Percentiles rank a stretch among this genome's conserved stretches.
phyloP scores from a whole-genome alignment of 2,113 vertebrate genomes.

The Rattus rattus region DNA sequence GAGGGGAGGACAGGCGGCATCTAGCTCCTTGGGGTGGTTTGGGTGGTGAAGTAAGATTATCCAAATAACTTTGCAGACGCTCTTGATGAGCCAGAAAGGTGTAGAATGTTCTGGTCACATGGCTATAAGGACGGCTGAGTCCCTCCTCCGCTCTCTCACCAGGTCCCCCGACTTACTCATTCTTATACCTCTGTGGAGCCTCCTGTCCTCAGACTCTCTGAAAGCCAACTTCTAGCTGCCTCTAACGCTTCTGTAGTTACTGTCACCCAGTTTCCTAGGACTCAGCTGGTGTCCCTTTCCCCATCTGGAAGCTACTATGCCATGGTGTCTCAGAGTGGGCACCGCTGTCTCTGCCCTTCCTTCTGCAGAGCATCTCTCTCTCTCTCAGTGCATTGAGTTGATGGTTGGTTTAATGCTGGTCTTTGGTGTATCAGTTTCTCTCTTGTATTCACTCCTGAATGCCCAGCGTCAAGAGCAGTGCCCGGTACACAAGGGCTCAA shows the following conservation, averaged over 20 bases:
- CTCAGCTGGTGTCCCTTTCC: background rate
- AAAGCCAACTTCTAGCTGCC: background rate
- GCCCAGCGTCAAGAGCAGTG: background rate
- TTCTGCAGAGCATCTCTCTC: background rate
- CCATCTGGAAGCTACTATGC: rapidly evolving
- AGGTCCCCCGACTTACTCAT: rapidly evolving
- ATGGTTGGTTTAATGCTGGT: background rate
- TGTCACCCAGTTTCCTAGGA: background rate
- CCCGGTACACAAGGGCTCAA: background rate
- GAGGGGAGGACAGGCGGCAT: rapidly evolving
- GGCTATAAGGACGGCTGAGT: rapidly evolving
- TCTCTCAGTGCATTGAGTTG: background rate
- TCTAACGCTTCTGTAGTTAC: rapidly evolving
- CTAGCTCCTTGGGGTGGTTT: background rate
- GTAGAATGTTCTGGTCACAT: background rate
- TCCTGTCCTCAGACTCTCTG: background rate
- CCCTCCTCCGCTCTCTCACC: background rate
- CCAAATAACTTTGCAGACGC: background rate
- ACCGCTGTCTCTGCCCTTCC: no score
- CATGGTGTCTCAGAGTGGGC: rapidly evolving
- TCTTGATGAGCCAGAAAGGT: background rate
- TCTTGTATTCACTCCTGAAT: background rate
- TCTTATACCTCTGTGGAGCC: background rate
- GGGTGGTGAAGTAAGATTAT: background rate
- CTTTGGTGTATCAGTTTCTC: background rate